Evolutionary conservation across 2,888 invertebrate species (phyloP), one percentile per base, ranked within the genome.

Genomic region (Zygogramma bicolorata): DNA sequence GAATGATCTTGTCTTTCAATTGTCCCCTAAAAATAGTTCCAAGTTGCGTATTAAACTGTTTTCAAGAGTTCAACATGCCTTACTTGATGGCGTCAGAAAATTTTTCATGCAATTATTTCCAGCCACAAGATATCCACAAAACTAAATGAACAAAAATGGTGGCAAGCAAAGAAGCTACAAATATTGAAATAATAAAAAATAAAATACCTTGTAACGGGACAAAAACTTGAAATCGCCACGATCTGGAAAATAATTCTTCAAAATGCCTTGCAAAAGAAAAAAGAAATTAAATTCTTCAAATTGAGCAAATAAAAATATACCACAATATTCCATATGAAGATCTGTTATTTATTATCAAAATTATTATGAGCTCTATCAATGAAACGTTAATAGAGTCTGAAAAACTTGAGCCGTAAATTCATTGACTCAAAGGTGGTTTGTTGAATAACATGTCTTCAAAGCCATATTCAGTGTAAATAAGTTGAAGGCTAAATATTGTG

Each of bases 171-270:
- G 20, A 67, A 71, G 62, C 31, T 27, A 68, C n/a, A 65, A 42
- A 25, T 15, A 73, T 57, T 42, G 31, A 62, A 73, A 70, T 79
- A 75, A 74, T 69, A 63, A 77, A 75, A 75, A 65, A 75, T 74
- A 79, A 78, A 77, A 80, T 86, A 86, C 86, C 86, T 86, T 86
- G 73, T 81, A 83, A 67, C 85, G 84, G 58, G 82, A 81, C 68
- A 86, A 82, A 83, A 86, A 85, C 81, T 84, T 85, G 82, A 84
- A 84, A 81, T 86, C 85, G 62, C 84, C 83, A 74, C 84, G 84
- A 70, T 85, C 85, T 73, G 85, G 85, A 82, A 86, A 85, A 81
- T 85, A 86, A 81, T 81, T 86, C 81, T 85, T 84, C 81, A 86
- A 84, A 83, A 85, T 83, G 79, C 85, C 86, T 85, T 85, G 68